Evolutionary conservation across 1,140 invertebrate genomes (phyloP).

Genomic region (Bathynomus jamesi): DNA sequence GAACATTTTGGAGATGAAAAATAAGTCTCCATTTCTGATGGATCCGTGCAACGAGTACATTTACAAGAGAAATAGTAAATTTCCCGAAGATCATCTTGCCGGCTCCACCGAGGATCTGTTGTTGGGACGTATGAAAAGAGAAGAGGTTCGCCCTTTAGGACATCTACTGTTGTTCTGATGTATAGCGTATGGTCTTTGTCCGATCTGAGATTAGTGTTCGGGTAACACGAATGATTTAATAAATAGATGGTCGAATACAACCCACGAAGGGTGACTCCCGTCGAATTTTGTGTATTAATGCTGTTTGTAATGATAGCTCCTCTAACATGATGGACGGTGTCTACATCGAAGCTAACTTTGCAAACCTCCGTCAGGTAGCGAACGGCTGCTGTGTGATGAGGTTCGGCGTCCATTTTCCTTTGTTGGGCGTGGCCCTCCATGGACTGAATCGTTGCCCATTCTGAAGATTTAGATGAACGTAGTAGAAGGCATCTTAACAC

Average conservation of each 20-base stretch:
- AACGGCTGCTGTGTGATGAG: conserved; percentile 21
- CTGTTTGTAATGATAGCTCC: conserved; percentile 24
- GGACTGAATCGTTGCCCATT: conserved; percentile 19
- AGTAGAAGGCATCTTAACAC: conserved; percentile 29
- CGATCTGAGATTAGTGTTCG: conserved; percentile 72
- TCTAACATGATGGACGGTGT: conserved; percentile 16
- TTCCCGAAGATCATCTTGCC: conserved; percentile 54
- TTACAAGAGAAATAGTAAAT: conserved; percentile 60
- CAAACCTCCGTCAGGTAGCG: conserved; percentile 23
- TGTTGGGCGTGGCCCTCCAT: conserved; percentile 32
- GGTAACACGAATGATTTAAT: conserved; percentile 63
- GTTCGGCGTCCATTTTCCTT: conserved; percentile 26
- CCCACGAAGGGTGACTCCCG: conserved; percentile 47
- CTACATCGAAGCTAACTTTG: conserved; percentile 8
- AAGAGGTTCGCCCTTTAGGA: conserved; percentile 53
- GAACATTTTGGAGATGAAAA: conserved; percentile 27
- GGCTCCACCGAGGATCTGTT: conserved; percentile 63
- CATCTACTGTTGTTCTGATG: conserved; percentile 53
- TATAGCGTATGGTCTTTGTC: conserved; percentile 58
- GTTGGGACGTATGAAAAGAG: conserved; percentile 66
- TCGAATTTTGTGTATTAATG: conserved; percentile 17
- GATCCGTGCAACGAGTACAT: conserved; percentile 35
- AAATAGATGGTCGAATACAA: conserved; percentile 64
- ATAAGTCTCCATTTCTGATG: conserved; percentile 30
- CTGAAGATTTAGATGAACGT: conserved; percentile 2